Base-by-base conservation (phyloP, 37 sponge, comb jelly and placozoan species). In the Hexactinellida sp. region DNA sequence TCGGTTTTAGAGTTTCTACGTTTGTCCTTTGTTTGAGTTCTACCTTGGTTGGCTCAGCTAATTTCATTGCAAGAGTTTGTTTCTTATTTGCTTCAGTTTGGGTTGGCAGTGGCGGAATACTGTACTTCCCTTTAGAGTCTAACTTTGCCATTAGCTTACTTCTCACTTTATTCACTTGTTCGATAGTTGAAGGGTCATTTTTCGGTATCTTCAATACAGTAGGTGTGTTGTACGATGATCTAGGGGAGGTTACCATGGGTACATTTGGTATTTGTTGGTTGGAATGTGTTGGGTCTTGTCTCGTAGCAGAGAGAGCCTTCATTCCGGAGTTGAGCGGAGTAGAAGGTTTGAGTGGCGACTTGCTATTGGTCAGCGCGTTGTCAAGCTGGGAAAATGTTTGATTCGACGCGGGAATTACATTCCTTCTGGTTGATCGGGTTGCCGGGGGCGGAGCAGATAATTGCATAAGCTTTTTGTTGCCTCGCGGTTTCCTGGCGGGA, bases 291-390 rank as follows among this genome's bases (percentile, higher is more conserved):
- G 30, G 3, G 21, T 63, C 76, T n/a, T 63, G 76, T 63, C 13
- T 63, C 28, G 76, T 63, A 63, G 76, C 76, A 7, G 76, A 25
- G 3, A 63, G 34, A 10, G 76, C 76, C 30, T 63, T 63, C 25
- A 63, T 21, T 10, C 76, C 76, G 21, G 76, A 63, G 13, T n/a
- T 63, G 28, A 63, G 76, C 3, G 76, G 76, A 28, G 76, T 63
- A n/a, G 76, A 63, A n/a, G 76, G 34, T 63, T 63, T 63, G 28
- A 63, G 76, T 63, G 76, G 76, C 3, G 76, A 63, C 13, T 63
- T 63, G 34, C 34, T 63, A 10, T n/a, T 7, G 13, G 28, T 32
- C 28, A 63, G 76, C 5, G 76, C 21, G 5, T 63, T n/a, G 21
- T 28, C 28, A 10, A 63, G 76, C 13, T 63, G 25, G 5, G 13